Percentiles rank a stretch among this genome's conserved stretches.
These are phyloP conservation scores for Polydrusus pterygomalis DNA, from an alignment of 2,888 invertebrate species.

Conservation along the genomic window DNA sequence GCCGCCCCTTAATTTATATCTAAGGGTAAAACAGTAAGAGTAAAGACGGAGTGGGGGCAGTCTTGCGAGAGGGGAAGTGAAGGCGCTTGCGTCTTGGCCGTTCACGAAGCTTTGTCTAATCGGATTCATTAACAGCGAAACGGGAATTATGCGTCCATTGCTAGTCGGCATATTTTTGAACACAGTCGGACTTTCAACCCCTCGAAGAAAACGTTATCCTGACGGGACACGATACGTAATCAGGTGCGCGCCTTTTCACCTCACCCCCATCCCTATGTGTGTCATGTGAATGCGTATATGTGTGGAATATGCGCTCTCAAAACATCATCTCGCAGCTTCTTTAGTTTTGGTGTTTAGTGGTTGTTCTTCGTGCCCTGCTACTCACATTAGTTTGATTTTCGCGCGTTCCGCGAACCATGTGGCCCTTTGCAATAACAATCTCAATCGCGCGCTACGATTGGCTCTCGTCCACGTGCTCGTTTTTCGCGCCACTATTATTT, in stretches of 20 bases:
- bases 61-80: slow-evolving; percentile 65
- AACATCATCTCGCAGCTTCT: slow-evolving; percentile 56
- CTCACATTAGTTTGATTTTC: slow-evolving; percentile 49
- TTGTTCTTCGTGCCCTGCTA: slow-evolving; percentile 48
- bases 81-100: slow-evolving; percentile 72
- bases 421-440: slow-evolving; percentile 64
- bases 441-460: slow-evolving; percentile 60
- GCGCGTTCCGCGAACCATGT: slow-evolving; percentile 58
- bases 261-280: slow-evolving; percentile 49
- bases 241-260: slow-evolving; percentile 63
- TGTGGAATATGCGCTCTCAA: slow-evolving; percentile 62
- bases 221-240: slow-evolving; percentile 52
- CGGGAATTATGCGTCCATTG: slow-evolving; percentile 75
- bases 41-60: slow-evolving; percentile 66
- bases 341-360: slow-evolving; percentile 59
- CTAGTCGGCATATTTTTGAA: slow-evolving; percentile 74
- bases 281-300: slow-evolving; percentile 61
- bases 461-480: slow-evolving; percentile 59
- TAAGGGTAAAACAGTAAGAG: slow-evolving; percentile 73
- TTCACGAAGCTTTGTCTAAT: slow-evolving; percentile 74
- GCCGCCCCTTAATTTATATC: slow-evolving; percentile 74
- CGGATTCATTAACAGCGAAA: slow-evolving; percentile 77
- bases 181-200: slow-evolving; percentile 72
- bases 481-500: slow-evolving; percentile 28
- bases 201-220: slow-evolving; percentile 66